phyloP scores from a whole-genome alignment of 2,888 invertebrate genomes.

The Mesorhabditis spiculigera region DNA sequence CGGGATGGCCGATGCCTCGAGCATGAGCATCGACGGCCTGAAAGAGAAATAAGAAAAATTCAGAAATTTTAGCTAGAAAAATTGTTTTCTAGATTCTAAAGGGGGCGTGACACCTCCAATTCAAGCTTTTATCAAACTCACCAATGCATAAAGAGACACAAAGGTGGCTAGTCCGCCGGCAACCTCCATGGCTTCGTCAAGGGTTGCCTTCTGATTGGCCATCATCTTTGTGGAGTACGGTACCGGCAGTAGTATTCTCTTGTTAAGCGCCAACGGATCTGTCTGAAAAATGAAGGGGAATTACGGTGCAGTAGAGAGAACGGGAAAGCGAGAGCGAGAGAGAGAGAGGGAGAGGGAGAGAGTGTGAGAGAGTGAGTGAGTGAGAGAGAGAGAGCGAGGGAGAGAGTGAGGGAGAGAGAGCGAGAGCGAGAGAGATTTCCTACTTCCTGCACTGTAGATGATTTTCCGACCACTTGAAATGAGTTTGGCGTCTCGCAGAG shows the following conservation, averaged over 20 bases:
- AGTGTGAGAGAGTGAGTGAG: too few species aligned
- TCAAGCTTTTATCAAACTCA: not conserved
- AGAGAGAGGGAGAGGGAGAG: too few species aligned
- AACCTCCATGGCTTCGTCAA: not conserved
- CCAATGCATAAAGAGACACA: not conserved
- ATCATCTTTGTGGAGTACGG: not conserved
- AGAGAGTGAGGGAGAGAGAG: too few species aligned
- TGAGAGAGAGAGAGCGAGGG: too few species aligned
- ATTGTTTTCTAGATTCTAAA: too few species aligned
- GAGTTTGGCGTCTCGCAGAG: not conserved
- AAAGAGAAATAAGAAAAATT: too few species aligned
- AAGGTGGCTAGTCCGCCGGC: not conserved
- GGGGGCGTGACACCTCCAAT: too few species aligned
- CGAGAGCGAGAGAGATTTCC: too few species aligned
- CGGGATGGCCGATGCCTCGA: not conserved
- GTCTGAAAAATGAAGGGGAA: not conserved
- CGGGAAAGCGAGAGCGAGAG: too few species aligned
- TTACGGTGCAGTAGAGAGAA: too few species aligned
- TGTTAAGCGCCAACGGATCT: not conserved
- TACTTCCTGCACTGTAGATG: not conserved
- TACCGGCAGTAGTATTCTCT: not conserved
- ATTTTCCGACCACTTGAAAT: not conserved
- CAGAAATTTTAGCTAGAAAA: too few species aligned
- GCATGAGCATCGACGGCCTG: constrained; percentile 1
- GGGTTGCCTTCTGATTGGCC: not conserved